Base-by-base conservation (phyloP, 1,140 invertebrate species). In the Nautilus pompilius region DNA sequence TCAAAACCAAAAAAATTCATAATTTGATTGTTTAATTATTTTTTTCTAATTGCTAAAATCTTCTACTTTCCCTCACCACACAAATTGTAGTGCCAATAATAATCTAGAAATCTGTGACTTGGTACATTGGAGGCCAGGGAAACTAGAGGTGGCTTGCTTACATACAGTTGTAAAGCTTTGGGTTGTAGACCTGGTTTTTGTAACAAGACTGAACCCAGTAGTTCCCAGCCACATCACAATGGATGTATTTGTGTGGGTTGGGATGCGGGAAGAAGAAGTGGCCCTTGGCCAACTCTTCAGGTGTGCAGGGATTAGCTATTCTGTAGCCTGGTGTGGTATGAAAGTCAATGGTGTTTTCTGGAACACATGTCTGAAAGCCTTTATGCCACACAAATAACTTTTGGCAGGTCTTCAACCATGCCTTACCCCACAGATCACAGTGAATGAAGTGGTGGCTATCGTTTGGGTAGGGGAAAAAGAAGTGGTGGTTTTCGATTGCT, bases 381-480 rank as follows among this genome's bases (percentile, higher is more conserved):
- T 73, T 68, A 30, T 65, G 53, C 71, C 69, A 75, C 15, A 63
- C 48, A n/a, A 65, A 54, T 3, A 51, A 56, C 0, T 0, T 13
- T 2, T 58, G 63, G 49, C 73, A 75, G 24, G 17, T 13, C 49
- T 65, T 49, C 6, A 71, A 24, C 64, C 68, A 75, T 15, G 71
- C 66, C n/a, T 71, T 60, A 10, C 73, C 73, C 64, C 67, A 75
- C 6, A 72, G 60, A 36, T 73, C 71, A 59, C 73, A 75, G 28
- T 73, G 65, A 51, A 73, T 68, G 28, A 64, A 73, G 60, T 63
- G 60, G 26, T 58, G 60, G 20, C 60, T 62, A 54, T 73, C 66
- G 1, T 55, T n/a, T 3, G 67, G 54, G 36, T 73, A 70, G 0
- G 24, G 28, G 45, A 68, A 73, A 62, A 68, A 71, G 49, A 67